Conservation (phyloP, 35 echinoderm and acorn worm genomes). For the Apostichopus japonicus region DNA sequence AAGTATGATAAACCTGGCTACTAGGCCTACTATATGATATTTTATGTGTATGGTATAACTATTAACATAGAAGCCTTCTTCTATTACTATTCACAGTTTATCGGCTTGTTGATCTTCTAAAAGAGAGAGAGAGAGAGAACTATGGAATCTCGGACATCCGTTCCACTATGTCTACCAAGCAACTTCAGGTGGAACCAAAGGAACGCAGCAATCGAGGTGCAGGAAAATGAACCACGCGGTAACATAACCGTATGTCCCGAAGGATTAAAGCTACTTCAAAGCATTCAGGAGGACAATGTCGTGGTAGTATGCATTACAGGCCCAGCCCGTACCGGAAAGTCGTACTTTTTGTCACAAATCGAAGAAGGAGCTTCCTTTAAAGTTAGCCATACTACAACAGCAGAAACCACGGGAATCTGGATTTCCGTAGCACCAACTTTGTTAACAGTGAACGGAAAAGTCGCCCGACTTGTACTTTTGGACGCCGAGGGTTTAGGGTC, state of each 20-base stretch:
- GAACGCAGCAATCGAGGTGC: neutral
- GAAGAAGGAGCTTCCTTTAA: neutral
- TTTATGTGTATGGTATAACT: too few relatives aligned
- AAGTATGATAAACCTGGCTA: too few relatives aligned
- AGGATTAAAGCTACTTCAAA: neutral
- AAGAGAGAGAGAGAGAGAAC: too few relatives aligned
- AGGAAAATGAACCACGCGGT: neutral
- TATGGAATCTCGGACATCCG: neutral
- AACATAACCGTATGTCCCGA: neutral
- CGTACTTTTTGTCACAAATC: neutral
- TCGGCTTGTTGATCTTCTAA: too few relatives aligned
- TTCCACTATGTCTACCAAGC: constrained; percentile 14
- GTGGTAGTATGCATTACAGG: constrained; percentile 15
- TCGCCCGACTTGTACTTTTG: neutral
- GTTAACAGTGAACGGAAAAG: neutral
- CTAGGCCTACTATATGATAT: too few relatives aligned
- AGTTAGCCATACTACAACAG: neutral
- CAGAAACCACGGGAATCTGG: constrained; percentile 18
- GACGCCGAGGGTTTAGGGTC: constrained; percentile 32
- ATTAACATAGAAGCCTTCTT: too few relatives aligned
- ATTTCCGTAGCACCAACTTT: neutral
- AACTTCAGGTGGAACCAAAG: constrained; percentile 9
- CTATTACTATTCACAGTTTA: too few relatives aligned
- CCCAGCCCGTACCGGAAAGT: neutral
- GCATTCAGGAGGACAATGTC: neutral